These are phyloP conservation scores for Rhea americana DNA, from an alignment of 2,113 vertebrate genomes.

Conservation along the genomic window DNA sequence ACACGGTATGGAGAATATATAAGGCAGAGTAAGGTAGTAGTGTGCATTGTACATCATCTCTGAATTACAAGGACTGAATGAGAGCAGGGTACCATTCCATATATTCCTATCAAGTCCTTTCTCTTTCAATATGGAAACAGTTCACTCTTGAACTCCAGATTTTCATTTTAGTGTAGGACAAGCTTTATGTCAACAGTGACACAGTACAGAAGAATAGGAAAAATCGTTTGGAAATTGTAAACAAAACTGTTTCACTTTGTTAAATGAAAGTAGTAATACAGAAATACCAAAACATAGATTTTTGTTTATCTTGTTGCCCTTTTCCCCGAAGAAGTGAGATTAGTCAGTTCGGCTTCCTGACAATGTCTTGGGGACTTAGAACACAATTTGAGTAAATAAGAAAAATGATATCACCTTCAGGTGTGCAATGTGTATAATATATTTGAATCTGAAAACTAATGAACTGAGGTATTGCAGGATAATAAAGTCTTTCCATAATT, in stretches of 20 bases:
- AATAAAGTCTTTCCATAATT: not conserved
- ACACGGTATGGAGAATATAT: not conserved
- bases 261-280: not conserved
- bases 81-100: not conserved
- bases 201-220: not conserved
- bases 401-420: not conserved
- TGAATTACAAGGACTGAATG: not conserved
- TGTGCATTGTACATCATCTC: not conserved
- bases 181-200: not conserved
- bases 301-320: not conserved
- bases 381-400: not conserved
- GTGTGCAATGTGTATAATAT: not conserved
- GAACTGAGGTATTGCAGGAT: not conserved
- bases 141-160: not conserved
- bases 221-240: not conserved
- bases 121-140: not conserved
- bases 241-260: not conserved
- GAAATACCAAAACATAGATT: not conserved
- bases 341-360: not conserved
- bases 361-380: not conserved
- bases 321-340: not conserved
- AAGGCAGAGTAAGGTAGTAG: not conserved
- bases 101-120: not conserved
- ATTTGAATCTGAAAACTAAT: not conserved
- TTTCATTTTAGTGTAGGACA: not conserved